Evolutionary conservation across 2,888 invertebrate genomes (phyloP).

Genomic region (Ganaspis brasiliensis): DNA sequence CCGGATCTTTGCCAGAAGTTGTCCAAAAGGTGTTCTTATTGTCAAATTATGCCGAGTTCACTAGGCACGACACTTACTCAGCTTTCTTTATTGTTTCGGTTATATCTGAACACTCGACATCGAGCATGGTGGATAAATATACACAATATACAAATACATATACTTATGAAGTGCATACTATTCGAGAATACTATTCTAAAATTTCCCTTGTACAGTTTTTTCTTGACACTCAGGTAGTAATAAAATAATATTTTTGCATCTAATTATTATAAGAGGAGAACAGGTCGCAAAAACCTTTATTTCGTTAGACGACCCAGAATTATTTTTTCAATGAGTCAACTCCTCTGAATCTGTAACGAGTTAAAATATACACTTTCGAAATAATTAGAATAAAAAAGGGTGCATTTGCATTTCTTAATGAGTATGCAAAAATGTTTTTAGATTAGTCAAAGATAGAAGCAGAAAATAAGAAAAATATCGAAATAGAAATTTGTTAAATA

Average conservation of each 20-base stretch:
- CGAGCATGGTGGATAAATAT: background rate
- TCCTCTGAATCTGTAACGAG: too few relatives aligned
- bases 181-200: background rate
- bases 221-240: background rate
- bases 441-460: too few relatives aligned
- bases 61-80: background rate
- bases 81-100: background rate
- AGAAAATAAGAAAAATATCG: too few relatives aligned
- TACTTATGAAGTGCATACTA: too few relatives aligned
- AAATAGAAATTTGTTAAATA: background rate
- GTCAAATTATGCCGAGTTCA: conserved; percentile 50
- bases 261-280: background rate
- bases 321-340: too few relatives aligned
- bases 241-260: background rate
- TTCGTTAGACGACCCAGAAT: background rate
- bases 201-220: background rate
- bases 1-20: conserved; percentile 48
- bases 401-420: too few relatives aligned
- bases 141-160: too few relatives aligned
- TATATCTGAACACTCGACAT: background rate
- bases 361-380: too few relatives aligned
- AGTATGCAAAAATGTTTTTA: too few relatives aligned
- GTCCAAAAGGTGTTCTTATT: conserved; percentile 47
- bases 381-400: too few relatives aligned
- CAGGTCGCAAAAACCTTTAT: background rate